A percentile compares a stretch with the other conserved stretches of the same genome.
These are phyloP conservation scores for Scylla paramamosain DNA, from an alignment of 1,140 invertebrate genomes.

Conservation along the genomic window DNA sequence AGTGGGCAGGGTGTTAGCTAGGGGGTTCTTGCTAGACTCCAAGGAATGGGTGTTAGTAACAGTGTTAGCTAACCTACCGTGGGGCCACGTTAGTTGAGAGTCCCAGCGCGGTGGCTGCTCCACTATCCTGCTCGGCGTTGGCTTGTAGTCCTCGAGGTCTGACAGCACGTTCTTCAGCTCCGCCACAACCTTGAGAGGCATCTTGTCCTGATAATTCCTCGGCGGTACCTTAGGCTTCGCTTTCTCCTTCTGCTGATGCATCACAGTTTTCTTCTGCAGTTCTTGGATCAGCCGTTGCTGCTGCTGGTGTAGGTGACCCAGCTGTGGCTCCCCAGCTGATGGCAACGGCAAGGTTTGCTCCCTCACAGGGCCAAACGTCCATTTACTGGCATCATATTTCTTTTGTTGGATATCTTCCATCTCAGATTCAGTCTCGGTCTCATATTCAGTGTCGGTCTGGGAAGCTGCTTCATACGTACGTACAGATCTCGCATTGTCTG, in stretches of 20 bases:
- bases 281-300: conserved; percentile 63
- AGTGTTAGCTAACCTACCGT: conserved; percentile 68
- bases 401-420: conserved; percentile 55
- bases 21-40: conserved; percentile 58
- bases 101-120: conserved; percentile 74
- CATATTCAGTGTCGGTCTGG: conserved; percentile 73
- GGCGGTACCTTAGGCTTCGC: conserved; percentile 57
- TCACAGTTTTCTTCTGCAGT: conserved; percentile 55
- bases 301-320: conserved; percentile 62
- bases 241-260: conserved; percentile 57
- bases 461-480: conserved; percentile 66
- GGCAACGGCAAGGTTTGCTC: conserved; percentile 29
- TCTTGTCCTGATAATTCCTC: conserved; percentile 73
- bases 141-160: conserved; percentile 49
- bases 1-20: conserved; percentile 31
- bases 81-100: conserved; percentile 55
- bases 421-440: conserved; percentile 74
- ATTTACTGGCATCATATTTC: conserved; percentile 62
- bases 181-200: conserved; percentile 75
- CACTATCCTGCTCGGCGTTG: conserved; percentile 64
- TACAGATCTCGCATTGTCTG: conserved; percentile 46
- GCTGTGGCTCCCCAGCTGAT: conserved; percentile 35
- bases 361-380: conserved; percentile 39
- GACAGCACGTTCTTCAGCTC: conserved; percentile 75
- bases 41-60: conserved; percentile 60